Conservation (phyloP, 2,797 vertebrate species). For the Mormyrops attenuatus region DNA sequence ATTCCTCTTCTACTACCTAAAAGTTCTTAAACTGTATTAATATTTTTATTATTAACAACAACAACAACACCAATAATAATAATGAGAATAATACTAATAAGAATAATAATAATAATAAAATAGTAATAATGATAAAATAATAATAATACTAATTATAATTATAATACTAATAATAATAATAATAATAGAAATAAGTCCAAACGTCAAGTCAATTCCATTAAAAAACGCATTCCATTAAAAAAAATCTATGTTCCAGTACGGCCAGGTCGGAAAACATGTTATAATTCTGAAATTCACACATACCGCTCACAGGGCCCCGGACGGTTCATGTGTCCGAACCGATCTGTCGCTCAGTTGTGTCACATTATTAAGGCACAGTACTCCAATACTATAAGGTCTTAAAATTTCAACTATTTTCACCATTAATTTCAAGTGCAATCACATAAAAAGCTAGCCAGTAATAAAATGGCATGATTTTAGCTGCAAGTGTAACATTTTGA, state of each 20-base stretch:
- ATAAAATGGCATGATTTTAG: background rate
- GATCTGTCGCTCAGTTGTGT: background rate
- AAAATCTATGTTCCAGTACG: background rate
- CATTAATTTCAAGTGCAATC: background rate
- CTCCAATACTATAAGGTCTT: background rate
- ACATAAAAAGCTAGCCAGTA: background rate
- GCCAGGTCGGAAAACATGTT: background rate
- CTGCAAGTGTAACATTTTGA: background rate
- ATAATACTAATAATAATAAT: background rate
- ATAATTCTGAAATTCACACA: background rate
- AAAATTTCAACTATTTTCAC: background rate
- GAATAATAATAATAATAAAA: background rate
- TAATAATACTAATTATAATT: too few relatives aligned
- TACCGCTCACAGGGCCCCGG: background rate
- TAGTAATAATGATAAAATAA: too few relatives aligned
- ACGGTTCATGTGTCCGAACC: background rate
- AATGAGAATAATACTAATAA: background rate
- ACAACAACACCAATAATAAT: background rate
- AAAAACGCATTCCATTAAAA: background rate
- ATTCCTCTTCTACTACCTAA: background rate
- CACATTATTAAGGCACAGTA: background rate
- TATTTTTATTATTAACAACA: background rate
- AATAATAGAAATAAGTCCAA: background rate
- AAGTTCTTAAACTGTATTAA: background rate
- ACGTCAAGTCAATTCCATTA: background rate